Base-by-base conservation (phyloP, 2,797 vertebrate genomes). In the Gallinago stenura region DNA sequence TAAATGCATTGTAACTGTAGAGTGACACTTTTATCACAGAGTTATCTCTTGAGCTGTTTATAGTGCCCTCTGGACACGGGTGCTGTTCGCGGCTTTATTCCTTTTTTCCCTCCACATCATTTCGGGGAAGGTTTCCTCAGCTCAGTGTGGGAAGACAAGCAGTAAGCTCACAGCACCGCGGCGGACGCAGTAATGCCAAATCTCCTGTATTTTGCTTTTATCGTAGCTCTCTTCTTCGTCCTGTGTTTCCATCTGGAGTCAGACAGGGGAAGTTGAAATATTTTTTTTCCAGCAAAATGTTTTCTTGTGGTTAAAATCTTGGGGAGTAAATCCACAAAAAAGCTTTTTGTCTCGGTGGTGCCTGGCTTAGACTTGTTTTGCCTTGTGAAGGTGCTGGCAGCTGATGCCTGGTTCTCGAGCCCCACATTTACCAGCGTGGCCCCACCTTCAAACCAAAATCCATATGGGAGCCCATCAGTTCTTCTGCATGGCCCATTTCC, bases 151-250 rank as follows among this genome's bases (percentile, higher is more conserved):
- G 70, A 93, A 76, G 12, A 18, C 39, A 83, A 89, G 24, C 45
- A 45, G 25, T 39, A 26, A 89, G 70, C 73, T 70, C 73, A 25
- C 39, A 86, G 56, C 53, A 12, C 65, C 81, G 65, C 14, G 17
- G 48, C 15, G 7, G 43, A 35, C 0, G 0, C 17, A 58, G 30
- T 12, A 77, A 39, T 0, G 0, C 57, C 73, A 73, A 24, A 56
- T 76, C 26, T 53, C 45, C 53, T 46, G 10, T 57, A 20, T 39
- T 81, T 81, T 76, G 37, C 21, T 91, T 87, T 72, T 88, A 45
- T 51, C 73, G 11, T 30, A 33, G 46, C 50, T 88, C 39, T 77
- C 25, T 17, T 85, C 51, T 80, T 28, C 35, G n/a, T 51, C 73
- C 43, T 22, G 0, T 12, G 25, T 33, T 83, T 92, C 65, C 15